A percentile compares a stretch with the other conserved stretches of the same genome.
Evolutionary conservation across 1,140 invertebrate species (phyloP).

Genomic region (Bombus haemorrhoidalis): DNA sequence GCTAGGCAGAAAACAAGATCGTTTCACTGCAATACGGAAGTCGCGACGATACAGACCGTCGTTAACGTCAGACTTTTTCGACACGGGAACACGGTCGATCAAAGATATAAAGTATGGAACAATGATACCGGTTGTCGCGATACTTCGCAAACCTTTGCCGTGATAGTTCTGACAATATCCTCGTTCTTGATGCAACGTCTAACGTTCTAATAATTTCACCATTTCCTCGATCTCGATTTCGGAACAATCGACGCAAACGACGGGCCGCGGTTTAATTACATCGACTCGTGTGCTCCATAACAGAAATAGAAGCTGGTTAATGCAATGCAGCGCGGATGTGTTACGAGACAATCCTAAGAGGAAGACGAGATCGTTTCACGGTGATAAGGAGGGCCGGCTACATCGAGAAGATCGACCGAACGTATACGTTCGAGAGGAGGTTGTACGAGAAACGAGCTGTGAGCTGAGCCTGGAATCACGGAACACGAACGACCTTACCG

Average conservation of each 20-base stretch:
- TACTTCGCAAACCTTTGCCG: neutral
- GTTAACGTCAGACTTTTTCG: slow-evolving; percentile 6
- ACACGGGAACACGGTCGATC: neutral
- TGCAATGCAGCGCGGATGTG: slow-evolving; percentile 52
- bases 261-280: slow-evolving; percentile 6
- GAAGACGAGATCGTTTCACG: slow-evolving; percentile 65
- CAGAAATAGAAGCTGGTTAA: slow-evolving; percentile 49
- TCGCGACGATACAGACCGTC: neutral
- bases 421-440: slow-evolving; percentile 5
- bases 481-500: slow-evolving; percentile 36
- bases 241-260: neutral
- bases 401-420: slow-evolving; percentile 29
- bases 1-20: slow-evolving; percentile 71
- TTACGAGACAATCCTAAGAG: slow-evolving; percentile 66
- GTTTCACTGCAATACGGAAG: slow-evolving; percentile 62
- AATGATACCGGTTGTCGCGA: neutral
- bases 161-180: neutral
- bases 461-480: neutral
- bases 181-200: neutral
- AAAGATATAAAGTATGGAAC: slow-evolving; percentile 23
- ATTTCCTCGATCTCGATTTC: slow-evolving; percentile 8
- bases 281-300: neutral
- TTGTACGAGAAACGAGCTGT: neutral
- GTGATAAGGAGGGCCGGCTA: slow-evolving; percentile 51
- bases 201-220: neutral